phyloP scores from a whole-genome alignment of 2,113 vertebrate genomes.

The Eptesicus fuscus region DNA sequence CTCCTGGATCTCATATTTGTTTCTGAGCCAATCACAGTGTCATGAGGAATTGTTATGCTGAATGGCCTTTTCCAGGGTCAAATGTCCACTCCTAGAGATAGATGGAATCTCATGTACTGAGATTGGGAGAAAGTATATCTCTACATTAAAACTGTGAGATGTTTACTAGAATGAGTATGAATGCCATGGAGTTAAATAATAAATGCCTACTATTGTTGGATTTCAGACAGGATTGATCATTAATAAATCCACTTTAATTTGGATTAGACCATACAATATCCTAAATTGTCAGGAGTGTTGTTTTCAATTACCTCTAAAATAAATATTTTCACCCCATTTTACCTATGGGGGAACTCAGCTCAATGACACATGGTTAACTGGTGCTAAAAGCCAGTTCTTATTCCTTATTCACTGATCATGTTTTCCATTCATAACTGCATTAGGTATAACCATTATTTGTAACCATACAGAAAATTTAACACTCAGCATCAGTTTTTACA shows the following conservation, averaged over 20 bases:
- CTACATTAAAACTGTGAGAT: background rate
- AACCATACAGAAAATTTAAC: constrained; percentile 18
- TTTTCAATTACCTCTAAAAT: background rate
- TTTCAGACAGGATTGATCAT: background rate
- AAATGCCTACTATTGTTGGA: background rate
- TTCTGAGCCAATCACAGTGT: background rate
- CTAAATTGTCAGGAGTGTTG: background rate
- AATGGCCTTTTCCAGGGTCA: background rate
- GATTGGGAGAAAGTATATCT: background rate
- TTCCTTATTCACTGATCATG: background rate
- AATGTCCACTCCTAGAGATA: background rate
- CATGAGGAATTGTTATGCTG: background rate
- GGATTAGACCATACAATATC: background rate
- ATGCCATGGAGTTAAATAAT: background rate
- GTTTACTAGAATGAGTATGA: background rate
- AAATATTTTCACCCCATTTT: background rate
- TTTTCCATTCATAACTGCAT: background rate
- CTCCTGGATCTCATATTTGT: background rate
- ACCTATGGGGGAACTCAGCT: background rate
- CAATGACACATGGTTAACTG: background rate
- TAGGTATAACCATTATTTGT: background rate
- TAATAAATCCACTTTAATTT: background rate
- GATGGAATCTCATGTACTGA: background rate
- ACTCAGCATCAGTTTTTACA: background rate
- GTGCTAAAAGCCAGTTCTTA: background rate